Base-by-base conservation (phyloP, 2,113 vertebrate genomes). In the Oxygymnocypris stewartii region DNA sequence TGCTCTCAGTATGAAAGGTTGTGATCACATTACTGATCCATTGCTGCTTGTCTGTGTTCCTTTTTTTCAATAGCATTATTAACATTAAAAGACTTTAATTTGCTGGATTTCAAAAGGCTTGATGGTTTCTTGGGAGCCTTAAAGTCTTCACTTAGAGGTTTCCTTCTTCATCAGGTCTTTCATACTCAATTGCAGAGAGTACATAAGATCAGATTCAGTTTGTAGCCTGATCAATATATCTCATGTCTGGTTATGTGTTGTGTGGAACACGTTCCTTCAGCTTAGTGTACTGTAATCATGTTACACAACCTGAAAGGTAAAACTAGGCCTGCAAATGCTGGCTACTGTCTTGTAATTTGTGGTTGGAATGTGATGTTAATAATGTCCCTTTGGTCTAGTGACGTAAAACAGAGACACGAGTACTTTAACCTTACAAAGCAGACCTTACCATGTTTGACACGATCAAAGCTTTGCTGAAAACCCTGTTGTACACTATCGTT, bases 211-310 rank as follows among this genome's bases (percentile, higher is more conserved):
- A 51, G 75, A 14, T 49, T 78, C 44, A 37, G 31, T 40, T 79
- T 82, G 61, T 49, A 82, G 42, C 28, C 61, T 82, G 28, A 51
- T 82, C 63, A 35, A 49, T 69, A 49, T 49, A 31, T 23, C 79
- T 47, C 23, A 44, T 65, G 59, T 82, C 61, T 40, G 12, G 61
- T 61, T 49, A 82, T 82, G 63, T 69, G 25, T 71, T 63, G 80
- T 82, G 80, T 82, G 80, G 63, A 82, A 2, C 42, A 71, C 25
- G 42, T 82, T 82, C 61, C 61, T 49, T 44, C 61, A 67, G 61
- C 40, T 25, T n/a, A 20, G n/a, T 81, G 59, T 47, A 49, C 44
- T 54, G 18, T 71, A 71, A 82, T 82, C 80, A 67, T 49, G 79
- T 82, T 82, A 69, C 16, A 25, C 42, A 82, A 82, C 42, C 44